Base-by-base conservation (phyloP, 2,113 vertebrate species). In the Atrichornis clamosus region DNA sequence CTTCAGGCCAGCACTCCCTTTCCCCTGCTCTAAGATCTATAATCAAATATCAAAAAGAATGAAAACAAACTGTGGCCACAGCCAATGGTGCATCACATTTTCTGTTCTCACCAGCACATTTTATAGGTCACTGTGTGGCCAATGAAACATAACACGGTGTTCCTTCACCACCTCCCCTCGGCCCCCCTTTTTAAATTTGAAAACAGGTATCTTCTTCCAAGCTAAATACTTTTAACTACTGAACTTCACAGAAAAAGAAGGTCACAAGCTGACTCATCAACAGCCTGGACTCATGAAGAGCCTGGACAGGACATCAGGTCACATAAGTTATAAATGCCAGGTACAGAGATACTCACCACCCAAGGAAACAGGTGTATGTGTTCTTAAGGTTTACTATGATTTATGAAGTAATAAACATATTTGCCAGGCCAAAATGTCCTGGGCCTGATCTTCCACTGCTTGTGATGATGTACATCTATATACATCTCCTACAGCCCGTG, bases 121-220 rank as follows among this genome's bases (percentile, higher is more conserved):
- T 95, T 83, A 69, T 88, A 97, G 95, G 96, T 96, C 95, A 78
- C 30, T 76, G 63, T 97, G 95, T 95, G 95, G 93, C 79, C 88
- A 85, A 37, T 42, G 96, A 98, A 97, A 97, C 90, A 41, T 78
- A 96, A 97, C 93, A 92, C 20, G 0, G 35, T 58, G 79, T 87
- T 94, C 92, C 95, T 92, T 89, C 76, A 83, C n/a, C 59, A 74
- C 94, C 78, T 75, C 46, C 35, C 82, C n/a, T 35, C 44, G 7
- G 13, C 3, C 7, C 33, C n/a, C 8, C 22, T 26, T 74, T 74
- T 79, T 18, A 60, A 59, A 88, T 92, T 92, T 79, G 95, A 97
- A 98, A 97, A 92, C 95, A 97, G 88, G 79, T 93, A 89, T 95
- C 86, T 95, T 74, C 94, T 97, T 98, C 95, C 96, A 97, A 97